Conservation (phyloP, 2,113 vertebrate species). For the Pithys albifrons region DNA sequence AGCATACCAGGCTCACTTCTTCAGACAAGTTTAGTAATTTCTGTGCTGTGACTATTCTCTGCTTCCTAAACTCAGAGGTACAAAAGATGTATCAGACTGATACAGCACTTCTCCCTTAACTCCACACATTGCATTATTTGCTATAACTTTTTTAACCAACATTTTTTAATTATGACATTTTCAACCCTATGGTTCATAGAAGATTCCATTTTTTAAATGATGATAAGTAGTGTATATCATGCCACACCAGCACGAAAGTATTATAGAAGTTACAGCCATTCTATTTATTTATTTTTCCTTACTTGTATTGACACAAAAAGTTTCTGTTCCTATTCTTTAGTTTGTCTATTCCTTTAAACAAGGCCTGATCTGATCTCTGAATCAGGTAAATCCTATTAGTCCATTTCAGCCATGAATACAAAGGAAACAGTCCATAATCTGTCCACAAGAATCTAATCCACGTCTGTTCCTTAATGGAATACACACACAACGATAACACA, state of each 20-base stretch:
- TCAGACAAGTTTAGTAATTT: neutral
- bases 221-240: neutral
- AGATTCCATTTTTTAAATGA: neutral
- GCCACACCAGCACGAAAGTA: neutral
- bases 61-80: neutral
- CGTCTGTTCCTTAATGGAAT: constrained; percentile 29
- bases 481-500: neutral
- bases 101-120: neutral
- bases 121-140: neutral
- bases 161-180: neutral
- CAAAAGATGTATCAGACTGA: neutral
- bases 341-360: constrained; percentile 5
- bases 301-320: neutral
- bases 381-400: constrained; percentile 44
- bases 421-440: constrained; percentile 48
- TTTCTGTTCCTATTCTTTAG: neutral
- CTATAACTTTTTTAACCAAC: neutral
- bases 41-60: neutral
- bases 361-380: neutral
- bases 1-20: neutral
- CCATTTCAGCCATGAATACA: constrained; percentile 26
- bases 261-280: neutral
- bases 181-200: neutral
- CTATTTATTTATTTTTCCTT: neutral
- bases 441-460: neutral